Evolutionary conservation across 2,113 vertebrate genomes (phyloP), one percentile per base, ranked within the genome.

Genomic region (Chrysemys picta): DNA sequence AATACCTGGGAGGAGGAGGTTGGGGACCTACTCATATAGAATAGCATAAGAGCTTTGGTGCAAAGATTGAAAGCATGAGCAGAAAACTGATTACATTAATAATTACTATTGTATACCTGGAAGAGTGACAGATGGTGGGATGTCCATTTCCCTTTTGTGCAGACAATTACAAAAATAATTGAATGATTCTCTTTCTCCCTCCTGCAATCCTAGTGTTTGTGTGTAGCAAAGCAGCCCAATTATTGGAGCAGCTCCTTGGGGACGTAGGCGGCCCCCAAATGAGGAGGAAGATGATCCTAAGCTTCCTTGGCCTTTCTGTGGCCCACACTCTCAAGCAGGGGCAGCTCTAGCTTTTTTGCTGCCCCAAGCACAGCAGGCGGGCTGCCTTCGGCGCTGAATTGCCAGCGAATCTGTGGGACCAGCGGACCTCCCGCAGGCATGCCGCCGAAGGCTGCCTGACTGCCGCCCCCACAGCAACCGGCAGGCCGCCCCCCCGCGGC

Each of bases 11-110:
- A 89, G 91, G 24, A 90, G 96, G 52, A 89, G 92, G 45, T 45
- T 45, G 45, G n/a, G 96, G 91, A 65, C 88, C 65, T 75, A 42
- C 79, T 24, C 79, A 52, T 72, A 53, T 22, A 62, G 75, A 92
- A 94, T 92, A 22, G 94, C 96, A 88, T 69, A 82, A 97, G 94
- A 95, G 80, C 93, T 83, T 62, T 90, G 84, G 87, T 89, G 83
- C 89, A 95, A 89, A 93, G 93, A 94, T 91, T n/a, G 10, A 8
- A 82, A 19, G 19, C 24, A 13, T 79, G 6, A 91, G 50, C 57
- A 57, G 80, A 96, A 97, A 38, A 16, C 42, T 6, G 10, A 17
- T 72, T 75, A 72, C 93, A 91, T 92, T 92, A 95, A 52, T 88
- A 86, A 89, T 42, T 62, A n/a, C 5, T 62, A 53, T 47, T 75